Evolutionary conservation across 2,797 vertebrate genomes (phyloP).

Genomic region (Pangasius mekongensis): DNA sequence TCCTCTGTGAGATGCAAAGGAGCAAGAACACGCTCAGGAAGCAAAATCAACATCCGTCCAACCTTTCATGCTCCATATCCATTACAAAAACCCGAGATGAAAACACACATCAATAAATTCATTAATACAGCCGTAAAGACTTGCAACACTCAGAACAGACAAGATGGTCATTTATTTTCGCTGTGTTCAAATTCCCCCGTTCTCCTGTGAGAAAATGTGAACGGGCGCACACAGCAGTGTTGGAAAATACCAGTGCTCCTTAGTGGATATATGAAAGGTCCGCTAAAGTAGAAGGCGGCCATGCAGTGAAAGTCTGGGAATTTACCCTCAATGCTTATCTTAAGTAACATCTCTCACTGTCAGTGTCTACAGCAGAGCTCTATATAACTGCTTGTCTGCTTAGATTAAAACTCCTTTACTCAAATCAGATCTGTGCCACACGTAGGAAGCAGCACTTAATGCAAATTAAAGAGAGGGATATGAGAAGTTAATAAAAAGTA

Average conservation of each 20-base stretch:
- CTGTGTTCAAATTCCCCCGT: neutral
- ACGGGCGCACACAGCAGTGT: neutral
- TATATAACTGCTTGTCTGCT: neutral
- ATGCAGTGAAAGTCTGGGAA: neutral
- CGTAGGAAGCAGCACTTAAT: slow-evolving; percentile 59
- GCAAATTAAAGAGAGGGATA: slow-evolving; percentile 64
- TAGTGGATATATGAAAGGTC: neutral
- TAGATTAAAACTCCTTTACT: slow-evolving; percentile 57
- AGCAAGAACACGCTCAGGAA: slow-evolving; percentile 36
- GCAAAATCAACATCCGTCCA: slow-evolving; percentile 53
- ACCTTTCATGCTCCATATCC: slow-evolving; percentile 60
- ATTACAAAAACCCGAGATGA: slow-evolving; percentile 59
- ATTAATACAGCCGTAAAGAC: slow-evolving; percentile 62
- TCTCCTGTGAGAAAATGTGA: neutral
- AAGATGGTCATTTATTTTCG: slow-evolving; percentile 16
- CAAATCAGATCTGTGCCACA: slow-evolving; percentile 61
- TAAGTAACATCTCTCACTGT: neutral
- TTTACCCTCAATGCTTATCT: neutral
- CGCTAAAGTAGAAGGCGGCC: neutral
- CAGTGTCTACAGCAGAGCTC: neutral
- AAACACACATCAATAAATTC: slow-evolving; percentile 65
- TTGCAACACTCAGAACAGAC: slow-evolving; percentile 38
- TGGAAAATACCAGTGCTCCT: neutral
- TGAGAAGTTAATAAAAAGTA: slow-evolving; percentile 73
- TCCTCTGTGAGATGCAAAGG: slow-evolving; percentile 37